Evolutionary conservation across 1,140 invertebrate species (phyloP).

Genomic region (Phenacoccus solenopsis): DNA sequence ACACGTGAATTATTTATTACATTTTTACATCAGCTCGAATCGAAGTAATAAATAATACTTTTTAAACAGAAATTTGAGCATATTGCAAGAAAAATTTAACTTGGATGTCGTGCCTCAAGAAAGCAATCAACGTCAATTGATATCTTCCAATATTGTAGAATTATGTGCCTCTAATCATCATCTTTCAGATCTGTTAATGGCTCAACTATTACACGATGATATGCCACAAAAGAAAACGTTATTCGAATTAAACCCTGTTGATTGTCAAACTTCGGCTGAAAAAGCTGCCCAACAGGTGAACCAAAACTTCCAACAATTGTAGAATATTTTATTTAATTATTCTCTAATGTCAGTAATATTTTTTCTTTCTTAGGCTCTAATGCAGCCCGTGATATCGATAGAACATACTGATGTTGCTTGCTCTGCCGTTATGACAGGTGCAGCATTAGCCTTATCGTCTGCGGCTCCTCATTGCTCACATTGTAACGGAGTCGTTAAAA

Average conservation of each 20-base stretch:
- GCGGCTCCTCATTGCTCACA: neutral
- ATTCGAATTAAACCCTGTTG: neutral
- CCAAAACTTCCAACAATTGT: neutral
- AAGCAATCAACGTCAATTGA: neutral
- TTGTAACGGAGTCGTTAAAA: neutral
- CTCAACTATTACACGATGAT: neutral
- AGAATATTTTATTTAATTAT: neutral
- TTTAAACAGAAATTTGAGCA: neutral
- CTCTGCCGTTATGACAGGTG: neutral
- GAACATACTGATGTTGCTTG: neutral
- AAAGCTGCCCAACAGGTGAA: neutral
- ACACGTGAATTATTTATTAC: no score
- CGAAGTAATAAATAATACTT: neutral
- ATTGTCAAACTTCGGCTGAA: neutral
- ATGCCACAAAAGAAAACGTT: neutral
- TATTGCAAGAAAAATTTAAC: slow-evolving; percentile 1
- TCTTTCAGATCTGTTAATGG: neutral
- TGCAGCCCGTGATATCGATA: neutral
- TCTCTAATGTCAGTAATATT: neutral
- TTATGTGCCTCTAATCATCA: neutral
- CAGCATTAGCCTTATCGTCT: neutral
- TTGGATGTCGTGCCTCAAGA: neutral
- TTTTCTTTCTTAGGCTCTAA: neutral
- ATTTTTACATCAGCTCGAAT: neutral
- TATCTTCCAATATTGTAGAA: neutral